Base-by-base conservation (phyloP, 2,797 vertebrate genomes). In the Salmo trutta region DNA sequence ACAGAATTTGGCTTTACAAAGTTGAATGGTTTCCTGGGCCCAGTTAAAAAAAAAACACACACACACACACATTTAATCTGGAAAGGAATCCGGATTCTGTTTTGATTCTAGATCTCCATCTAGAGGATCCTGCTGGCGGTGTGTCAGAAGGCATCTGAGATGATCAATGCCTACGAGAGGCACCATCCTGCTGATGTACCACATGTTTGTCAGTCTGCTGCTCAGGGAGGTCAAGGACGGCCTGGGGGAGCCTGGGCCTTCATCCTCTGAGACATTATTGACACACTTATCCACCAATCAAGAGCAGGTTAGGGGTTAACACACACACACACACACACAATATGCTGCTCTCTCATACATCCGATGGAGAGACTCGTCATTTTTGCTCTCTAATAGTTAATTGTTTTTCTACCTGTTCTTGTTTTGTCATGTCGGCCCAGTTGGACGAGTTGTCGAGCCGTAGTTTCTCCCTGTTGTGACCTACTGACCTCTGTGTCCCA, bases 211-310 rank as follows among this genome's bases (percentile, higher is more conserved):
- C 82, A 93, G 85, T 87, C 92, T 99, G 84, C 89, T 99, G 87
- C 95, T 99, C 62, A 87, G 87, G 79, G 97, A 99, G 89, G 96
- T 99, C 90, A 96, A 96, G 89, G 96, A 95, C 54, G 95, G 97
- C 12, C 94, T 99, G 98, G 98, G 72, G 97, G 97, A 84, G 96
- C 97, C 4, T 98, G 97, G 98, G 97, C 97, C 67, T 99, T 99
- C 81, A 96, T 98, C 79, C 96, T 99, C 72, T 91, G 98, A 82
- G 98, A 99, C 89, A 92, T 98, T 71, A 97, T 99, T 92, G 99
- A 99, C 90, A 98, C 96, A 6, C 93, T 99, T 80, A 97, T 99
- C 90, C 98, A 99, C 81, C 92, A 96, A 94, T 99, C 85, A 98
- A 95, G 87, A 93, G 92, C 95, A 96, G 96, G 97, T 97, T 33